Percentiles rank a stretch among this genome's conserved stretches.
Conservation (phyloP, 2,888 invertebrate genomes). For the Agrilus mali region DNA sequence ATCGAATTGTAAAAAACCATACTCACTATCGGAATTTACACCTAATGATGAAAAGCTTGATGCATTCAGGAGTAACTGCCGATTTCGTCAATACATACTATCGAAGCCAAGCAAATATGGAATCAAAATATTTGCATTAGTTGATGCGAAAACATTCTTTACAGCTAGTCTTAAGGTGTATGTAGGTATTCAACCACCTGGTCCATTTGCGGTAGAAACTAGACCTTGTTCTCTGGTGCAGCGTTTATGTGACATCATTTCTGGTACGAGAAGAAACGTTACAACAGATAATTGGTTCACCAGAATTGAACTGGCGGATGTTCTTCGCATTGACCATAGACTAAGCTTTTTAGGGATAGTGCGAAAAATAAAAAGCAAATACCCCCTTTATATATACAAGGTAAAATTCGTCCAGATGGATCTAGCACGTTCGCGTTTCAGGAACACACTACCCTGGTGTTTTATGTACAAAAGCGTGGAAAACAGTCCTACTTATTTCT, state of each 20-base stretch:
- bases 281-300: conserved; percentile 15
- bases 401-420: conserved; percentile 1
- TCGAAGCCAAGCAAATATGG: conserved; percentile 11
- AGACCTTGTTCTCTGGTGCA: conserved; percentile 9
- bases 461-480: conserved; percentile 15
- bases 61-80: conserved; percentile 9
- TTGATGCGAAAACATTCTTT: conserved; percentile 15
- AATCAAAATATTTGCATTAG: conserved; percentile 15
- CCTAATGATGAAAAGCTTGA: conserved; percentile 8
- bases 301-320: too few relatives aligned
- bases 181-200: conserved; percentile 11
- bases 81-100: conserved; percentile 2
- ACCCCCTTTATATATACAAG: too few relatives aligned
- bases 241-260: too few relatives aligned
- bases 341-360: too few relatives aligned
- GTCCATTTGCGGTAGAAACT: conserved; percentile 10
- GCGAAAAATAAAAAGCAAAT: too few relatives aligned
- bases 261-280: background rate
- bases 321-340: too few relatives aligned
- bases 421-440: conserved; percentile 19
- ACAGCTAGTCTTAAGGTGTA: conserved; percentile 8
- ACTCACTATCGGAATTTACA: background rate
- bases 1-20: too few relatives aligned
- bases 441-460: conserved; percentile 17
- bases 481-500: conserved; percentile 12